Percentiles rank a stretch among this genome's conserved stretches.
phyloP scores from a whole-genome alignment of 1,140 invertebrate species.

The Drosophila nebulosa region DNA sequence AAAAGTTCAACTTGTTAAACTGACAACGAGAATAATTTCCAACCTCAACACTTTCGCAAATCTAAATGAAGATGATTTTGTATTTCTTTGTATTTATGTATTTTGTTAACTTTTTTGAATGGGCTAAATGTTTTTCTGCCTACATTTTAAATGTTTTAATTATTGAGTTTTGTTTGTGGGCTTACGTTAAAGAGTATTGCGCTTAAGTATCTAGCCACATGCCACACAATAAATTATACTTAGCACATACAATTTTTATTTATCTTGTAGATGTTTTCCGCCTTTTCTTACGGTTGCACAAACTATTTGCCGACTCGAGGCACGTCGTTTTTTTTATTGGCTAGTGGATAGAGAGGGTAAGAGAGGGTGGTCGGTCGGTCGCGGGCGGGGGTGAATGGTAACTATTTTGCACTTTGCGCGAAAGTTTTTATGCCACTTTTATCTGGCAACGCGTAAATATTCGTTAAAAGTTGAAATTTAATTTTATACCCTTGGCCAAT shows the following conservation, averaged over 20 bases:
- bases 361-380: too few relatives aligned
- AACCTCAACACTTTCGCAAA: too few relatives aligned
- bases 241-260: slow-evolving; percentile 51
- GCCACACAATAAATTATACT: slow-evolving; percentile 72
- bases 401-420: slow-evolving; percentile 70
- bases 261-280: slow-evolving; percentile 3
- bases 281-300: slow-evolving; percentile 32
- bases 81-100: too few relatives aligned
- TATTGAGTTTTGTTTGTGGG: background rate
- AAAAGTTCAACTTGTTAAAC: too few relatives aligned
- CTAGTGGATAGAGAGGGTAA: slow-evolving; percentile 12
- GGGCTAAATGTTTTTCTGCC: too few relatives aligned
- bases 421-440: slow-evolving; percentile 77
- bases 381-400: slow-evolving; percentile 11
- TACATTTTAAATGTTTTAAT: background rate
- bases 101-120: too few relatives aligned
- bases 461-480: slow-evolving; percentile 80
- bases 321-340: slow-evolving; percentile 28
- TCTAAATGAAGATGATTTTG: too few relatives aligned
- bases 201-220: slow-evolving; percentile 45
- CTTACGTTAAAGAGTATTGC: slow-evolving; percentile 57
- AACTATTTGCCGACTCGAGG: slow-evolving; percentile 19
- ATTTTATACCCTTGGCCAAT: slow-evolving; percentile 66
- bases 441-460: slow-evolving; percentile 77
- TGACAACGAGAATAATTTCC: too few relatives aligned